Evolutionary conservation across 2,888 invertebrate species (phyloP), one percentile per base, ranked within the genome.

Genomic region (Chorisops tibialis): DNA sequence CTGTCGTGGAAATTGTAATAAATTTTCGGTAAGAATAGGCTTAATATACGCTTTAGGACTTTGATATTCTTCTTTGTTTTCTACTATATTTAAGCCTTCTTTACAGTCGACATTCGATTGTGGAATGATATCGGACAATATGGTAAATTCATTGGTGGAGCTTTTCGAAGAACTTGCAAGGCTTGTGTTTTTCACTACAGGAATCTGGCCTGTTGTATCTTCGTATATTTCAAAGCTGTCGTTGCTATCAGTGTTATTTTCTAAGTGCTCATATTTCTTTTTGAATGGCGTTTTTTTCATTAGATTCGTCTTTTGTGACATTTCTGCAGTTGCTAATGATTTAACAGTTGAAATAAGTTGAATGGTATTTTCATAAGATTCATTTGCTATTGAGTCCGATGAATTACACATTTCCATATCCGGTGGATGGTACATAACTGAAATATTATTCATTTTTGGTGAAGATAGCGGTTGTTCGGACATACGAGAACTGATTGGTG

Each of bases 201-300:
- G 49, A 39, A 18, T 18, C 30, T 22, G 18, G 50, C 14, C 30
- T 3, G 37, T 22, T 16, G 60, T 50, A n/a, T 60, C 50, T 35
- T 50, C 60, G 19, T 62, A 61, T n/a, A 62, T 61, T 60, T 65
- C 56, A 35, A 62, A 65, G 18, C 21, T 52, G 2, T 11, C 38
- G 14, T 30, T 43, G 2, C 12, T 35, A 4, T 45, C 48, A 6
- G 35, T 16, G 22, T 37, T 21, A 5, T 59, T 37, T 12, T 19
- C 19, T n/a, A 18, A 24, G 7, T 19, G 16, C 30, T 56, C 56
- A 7, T 1, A 16, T 45, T 45, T 56, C 45, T 30, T 43, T 41
- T 54, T 54, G 30, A 56, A 56, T 18, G 45, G 45, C 5, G 56
- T 30, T 7, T 30, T 30, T 30, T 30, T 30, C 5, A 7, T 7